Base-by-base conservation (phyloP, 1,140 invertebrate species). In the Oreohelix idahoensis region DNA sequence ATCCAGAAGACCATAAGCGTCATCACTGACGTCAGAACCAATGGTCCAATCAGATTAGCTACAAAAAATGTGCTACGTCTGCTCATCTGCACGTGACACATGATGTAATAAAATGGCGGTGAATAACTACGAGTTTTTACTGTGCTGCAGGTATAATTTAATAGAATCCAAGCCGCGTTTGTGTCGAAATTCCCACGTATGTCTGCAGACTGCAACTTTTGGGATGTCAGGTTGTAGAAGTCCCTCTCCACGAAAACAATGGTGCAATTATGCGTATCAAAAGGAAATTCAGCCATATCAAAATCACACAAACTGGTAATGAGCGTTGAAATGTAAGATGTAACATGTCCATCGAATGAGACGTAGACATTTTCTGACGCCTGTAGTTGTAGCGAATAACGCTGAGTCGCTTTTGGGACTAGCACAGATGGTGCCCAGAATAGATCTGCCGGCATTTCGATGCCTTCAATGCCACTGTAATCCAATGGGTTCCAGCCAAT, bases 1-100 rank as follows among this genome's bases (percentile, higher is more conserved):
- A 94, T 89, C 84, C 93, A 93, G 89, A 94, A 94, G 11, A 93
- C 93, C 2, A 94, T 89, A 32, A 94, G 89, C 20, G 93, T 93
- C 13, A 94, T 86, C 17, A 91, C 89, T 2, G 93, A 93, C 87
- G 94, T 92, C 92, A 94, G 93, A 84, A 94, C 91, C 86, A 94
- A 94, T 0, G 94, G 94, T 51, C 94, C 86, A 15, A 94, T 92
- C 11, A 94, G 91, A 86, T 94, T 94, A 88, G 93, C 93, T 80
- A 93, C 87, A 88, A 93, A 94, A 95, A 99, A 99, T 85, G 99
- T 95, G 79, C 98, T 98, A 91, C 98, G 95, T 91, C 98, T 95
- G 91, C 97, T 95, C 93, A 99, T 98, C 4, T 92, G 93, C 26
- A 94, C 89, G 84, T 93, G 93, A 0, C 93, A 93, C 86, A 93